Evolutionary conservation across 2,797 vertebrate species (phyloP), one percentile per base, ranked within the genome.

Genomic region (Hoplostethus atlanticus): DNA sequence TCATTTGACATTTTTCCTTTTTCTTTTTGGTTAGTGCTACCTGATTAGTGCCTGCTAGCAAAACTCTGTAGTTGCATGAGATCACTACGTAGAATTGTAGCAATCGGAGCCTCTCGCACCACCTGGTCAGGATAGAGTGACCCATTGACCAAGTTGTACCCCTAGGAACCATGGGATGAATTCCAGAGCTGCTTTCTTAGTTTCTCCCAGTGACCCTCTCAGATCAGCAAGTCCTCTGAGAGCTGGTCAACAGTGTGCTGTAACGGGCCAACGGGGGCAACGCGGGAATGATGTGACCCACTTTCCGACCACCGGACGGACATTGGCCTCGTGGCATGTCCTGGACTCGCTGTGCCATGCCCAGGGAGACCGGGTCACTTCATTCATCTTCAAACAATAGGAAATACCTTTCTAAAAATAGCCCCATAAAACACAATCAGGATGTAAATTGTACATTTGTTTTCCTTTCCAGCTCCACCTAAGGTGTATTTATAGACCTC

Each of bases 401-500:
- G 92, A 95, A 95, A 95, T 95, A 80, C 91, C 92, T 90, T 91
- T 95, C 94, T 90, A 94, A 93, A 92, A 90, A 94, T 94, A 95
- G 74, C 69, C 46, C 84, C 79, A 86, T 93, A 88, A 93, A 93
- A 81, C 90, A 89, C 83, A 89, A 91, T 92, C 94, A 94, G 94
- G 95, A 95, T 94, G 93, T 90, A 92, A 93, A 95, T 89, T 89
- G 82, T 89, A 92, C 87, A 91, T 93, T 93, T 91, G 90, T 92
- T 93, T 92, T 90, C 85, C 87, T 87, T 79, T 38, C 69, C 76
- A 82, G 89, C 90, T 91, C 91, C 91, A 92, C 92, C 93, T 90
- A 77, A 51, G 30, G 72, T 54, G 36, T 94, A 94, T 93, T 94
- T 92, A 91, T 91, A 94, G 82, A 83, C 73, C 63, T 67, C 80